Evolutionary conservation across 2,113 vertebrate species (phyloP).

Genomic region (Mormyrus iriodes): DNA sequence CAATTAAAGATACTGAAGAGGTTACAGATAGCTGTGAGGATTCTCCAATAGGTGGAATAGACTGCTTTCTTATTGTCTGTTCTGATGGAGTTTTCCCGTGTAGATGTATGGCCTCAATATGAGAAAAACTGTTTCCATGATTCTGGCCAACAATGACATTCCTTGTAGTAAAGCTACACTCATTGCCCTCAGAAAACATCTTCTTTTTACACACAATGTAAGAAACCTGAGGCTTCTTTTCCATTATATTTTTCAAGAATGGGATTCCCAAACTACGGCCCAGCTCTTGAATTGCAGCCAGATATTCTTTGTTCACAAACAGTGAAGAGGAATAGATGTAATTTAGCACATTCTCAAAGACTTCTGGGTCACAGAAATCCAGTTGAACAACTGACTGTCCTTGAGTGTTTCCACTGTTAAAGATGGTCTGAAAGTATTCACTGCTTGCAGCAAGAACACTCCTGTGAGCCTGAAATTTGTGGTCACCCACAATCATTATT

Average conservation of each 20-base stretch:
- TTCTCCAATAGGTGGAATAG: constrained; percentile 31
- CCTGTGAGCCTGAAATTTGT: constrained; percentile 89
- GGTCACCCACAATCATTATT: constrained; percentile 84
- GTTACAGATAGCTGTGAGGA: constrained; percentile 55
- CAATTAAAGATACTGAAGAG: constrained; percentile 63
- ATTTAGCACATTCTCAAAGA: constrained; percentile 92
- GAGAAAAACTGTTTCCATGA: constrained; percentile 43
- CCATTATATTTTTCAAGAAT: constrained; percentile 91
- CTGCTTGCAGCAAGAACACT: constrained; percentile 89
- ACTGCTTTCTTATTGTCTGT: constrained; percentile 34
- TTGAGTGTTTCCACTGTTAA: constrained; percentile 75
- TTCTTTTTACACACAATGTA: constrained; percentile 81
- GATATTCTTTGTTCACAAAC: constrained; percentile 85
- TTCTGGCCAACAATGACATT: constrained; percentile 89
- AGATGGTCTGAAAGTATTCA: constrained; percentile 91
- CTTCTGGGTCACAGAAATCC: constrained; percentile 92
- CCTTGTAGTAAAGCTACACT: constrained; percentile 71
- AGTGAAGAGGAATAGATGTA: constrained; percentile 95
- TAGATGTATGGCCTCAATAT: constrained; percentile 36
- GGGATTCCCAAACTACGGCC: constrained; percentile 95
- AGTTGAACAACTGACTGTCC: constrained; percentile 77
- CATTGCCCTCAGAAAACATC: constrained; percentile 72
- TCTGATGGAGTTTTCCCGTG: constrained; percentile 36
- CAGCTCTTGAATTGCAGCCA: constrained; percentile 87
- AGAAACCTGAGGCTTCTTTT: constrained; percentile 79